A percentile compares a stretch with the other conserved stretches of the same genome.
These are phyloP conservation scores for Amblyjoppa proteus DNA, from an alignment of 2,888 invertebrate genomes.

Conservation along the genomic window DNA sequence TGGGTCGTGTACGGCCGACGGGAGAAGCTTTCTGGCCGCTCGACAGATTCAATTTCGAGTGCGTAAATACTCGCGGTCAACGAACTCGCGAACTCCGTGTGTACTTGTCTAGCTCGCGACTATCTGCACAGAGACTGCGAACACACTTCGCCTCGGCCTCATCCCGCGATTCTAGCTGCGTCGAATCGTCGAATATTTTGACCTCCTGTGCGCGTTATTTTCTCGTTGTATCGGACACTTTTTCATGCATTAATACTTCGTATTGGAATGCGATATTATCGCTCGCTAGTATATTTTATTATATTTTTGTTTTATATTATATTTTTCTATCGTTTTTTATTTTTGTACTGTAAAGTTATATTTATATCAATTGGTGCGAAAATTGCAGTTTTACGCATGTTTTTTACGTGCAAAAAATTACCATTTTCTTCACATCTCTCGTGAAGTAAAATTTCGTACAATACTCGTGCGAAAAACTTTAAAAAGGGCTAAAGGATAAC, in stretches of 20 bases:
- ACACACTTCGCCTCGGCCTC: background rate
- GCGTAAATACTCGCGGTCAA: slow-evolving; percentile 61
- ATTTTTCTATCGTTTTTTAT: too few species aligned
- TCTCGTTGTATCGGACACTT: background rate
- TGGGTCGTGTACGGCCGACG: slow-evolving; percentile 16
- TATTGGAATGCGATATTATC: too few species aligned
- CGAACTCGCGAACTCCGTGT: slow-evolving; percentile 50
- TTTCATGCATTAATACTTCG: background rate
- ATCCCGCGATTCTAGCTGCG: background rate
- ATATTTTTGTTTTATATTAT: too few species aligned
- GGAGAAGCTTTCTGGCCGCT: slow-evolving; percentile 41
- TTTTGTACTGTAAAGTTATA: too few species aligned
- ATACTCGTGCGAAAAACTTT: too few species aligned
- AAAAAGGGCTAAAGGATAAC: too few species aligned
- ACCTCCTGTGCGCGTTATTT: background rate
- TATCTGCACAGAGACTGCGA: background rate
- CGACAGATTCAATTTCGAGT: slow-evolving; percentile 63
- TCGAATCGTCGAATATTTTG: background rate
- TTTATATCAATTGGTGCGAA: too few species aligned
- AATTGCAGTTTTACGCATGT: too few species aligned
- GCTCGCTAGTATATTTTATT: too few species aligned
- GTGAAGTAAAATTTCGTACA: too few species aligned
- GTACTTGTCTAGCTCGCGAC: slow-evolving; percentile 18
- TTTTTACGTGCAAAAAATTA: too few species aligned
- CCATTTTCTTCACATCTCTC: too few species aligned